A percentile compares a stretch with the other conserved stretches of the same genome.
Conservation (phyloP, 1,140 invertebrate genomes). For the Leptopilina clavipes region DNA sequence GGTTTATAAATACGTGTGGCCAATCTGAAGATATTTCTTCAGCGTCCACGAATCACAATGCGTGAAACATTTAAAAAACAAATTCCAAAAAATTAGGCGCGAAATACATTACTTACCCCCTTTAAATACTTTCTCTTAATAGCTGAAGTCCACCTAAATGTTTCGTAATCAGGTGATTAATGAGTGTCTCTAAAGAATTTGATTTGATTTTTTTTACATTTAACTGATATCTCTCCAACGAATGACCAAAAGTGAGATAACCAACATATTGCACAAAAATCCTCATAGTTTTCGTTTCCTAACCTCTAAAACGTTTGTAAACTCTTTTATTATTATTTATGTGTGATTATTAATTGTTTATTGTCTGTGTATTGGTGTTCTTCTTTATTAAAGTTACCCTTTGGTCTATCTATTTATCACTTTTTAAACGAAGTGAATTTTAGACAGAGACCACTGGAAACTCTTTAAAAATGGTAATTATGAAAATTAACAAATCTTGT, state of each 20-base stretch:
- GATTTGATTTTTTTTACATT: background rate
- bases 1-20: no score
- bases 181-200: no score
- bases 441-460: background rate
- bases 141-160: background rate
- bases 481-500: background rate
- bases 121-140: background rate
- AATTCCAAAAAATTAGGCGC: background rate
- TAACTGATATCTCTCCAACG: background rate
- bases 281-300: background rate
- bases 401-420: background rate
- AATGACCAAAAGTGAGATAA: background rate
- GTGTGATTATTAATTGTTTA: slow-evolving; percentile 14
- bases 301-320: background rate
- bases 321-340: background rate
- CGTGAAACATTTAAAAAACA: no score
- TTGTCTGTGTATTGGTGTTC: background rate
- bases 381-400: background rate
- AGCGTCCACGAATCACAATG: no score
- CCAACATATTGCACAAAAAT: background rate
- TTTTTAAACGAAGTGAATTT: background rate
- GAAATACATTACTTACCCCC: background rate
- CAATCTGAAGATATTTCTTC: no score
- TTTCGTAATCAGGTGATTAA: slow-evolving; percentile 25
- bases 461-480: slow-evolving; percentile 11